Evolutionary conservation across 2,113 vertebrate species (phyloP), one percentile per base, ranked within the genome.

Genomic region (Heloderma charlesbogerti): DNA sequence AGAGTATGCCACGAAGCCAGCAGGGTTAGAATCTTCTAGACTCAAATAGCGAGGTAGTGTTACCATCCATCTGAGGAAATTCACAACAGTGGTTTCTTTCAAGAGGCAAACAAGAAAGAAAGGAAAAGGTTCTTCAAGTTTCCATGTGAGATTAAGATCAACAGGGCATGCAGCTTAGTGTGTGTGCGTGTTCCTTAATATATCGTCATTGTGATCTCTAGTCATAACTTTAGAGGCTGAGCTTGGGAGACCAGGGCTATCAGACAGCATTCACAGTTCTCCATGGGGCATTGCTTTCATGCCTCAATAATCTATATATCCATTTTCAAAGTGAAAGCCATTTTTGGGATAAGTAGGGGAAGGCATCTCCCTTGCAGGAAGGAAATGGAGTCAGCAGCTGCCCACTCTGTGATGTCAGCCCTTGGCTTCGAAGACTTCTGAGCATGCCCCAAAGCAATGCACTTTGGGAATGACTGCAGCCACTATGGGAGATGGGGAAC

Each of bases 11-110:
- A 54, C 10, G 6, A 54, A 54, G 0, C 15, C 10, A 16, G 84
- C 6, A 0, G 34, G 1, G n/a, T 29, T 86, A 54, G 15, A 31
- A 80, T 16, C 27, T 0, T 0, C n/a, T 0, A 0, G n/a, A 1
- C 0, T 1, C 29, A 13, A 9, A 86, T 0, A 0, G 1, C 5
- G 0, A 81, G 40, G 29, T 80, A 22, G 15, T 2, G 37, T 63
- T 0, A 7, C 48, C 18, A 15, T 48, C 66, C 40, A 13, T 13
- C 20, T 0, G 0, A 51, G 34, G 63, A 87, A 86, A 88, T 75
- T 80, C 71, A 57, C 1, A 54, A 86, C 43, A 87, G 12, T 74
- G 1, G 15, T 75, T 57, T 69, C n/a, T 74, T 15, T 27, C 48
- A 2, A 4, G 9, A 88, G 43, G n/a, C 18, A 60, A 37, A 60